Evolutionary conservation across 2,113 vertebrate species (phyloP).

Genomic region (Bos indicus): DNA sequence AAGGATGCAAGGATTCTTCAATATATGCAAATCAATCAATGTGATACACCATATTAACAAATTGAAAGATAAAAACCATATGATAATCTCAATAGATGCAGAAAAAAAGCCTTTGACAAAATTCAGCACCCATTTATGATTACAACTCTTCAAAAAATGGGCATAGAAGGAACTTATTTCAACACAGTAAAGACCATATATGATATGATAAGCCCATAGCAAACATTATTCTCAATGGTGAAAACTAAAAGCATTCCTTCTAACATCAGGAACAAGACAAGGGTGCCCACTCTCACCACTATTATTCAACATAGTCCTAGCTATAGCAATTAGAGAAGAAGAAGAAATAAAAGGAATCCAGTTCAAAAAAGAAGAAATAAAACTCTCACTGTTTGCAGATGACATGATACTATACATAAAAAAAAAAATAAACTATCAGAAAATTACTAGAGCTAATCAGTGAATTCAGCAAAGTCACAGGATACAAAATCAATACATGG

Average conservation of each 20-base stretch:
- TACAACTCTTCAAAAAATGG: background rate
- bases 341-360: background rate
- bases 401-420: background rate
- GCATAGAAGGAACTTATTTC: background rate
- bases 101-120: background rate
- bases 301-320: background rate
- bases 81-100: background rate
- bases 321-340: background rate
- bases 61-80: background rate
- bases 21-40: background rate
- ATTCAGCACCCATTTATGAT: background rate
- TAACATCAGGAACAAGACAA: background rate
- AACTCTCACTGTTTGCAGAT: background rate
- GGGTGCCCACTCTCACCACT: background rate
- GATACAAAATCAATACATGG: background rate
- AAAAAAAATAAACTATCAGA: background rate
- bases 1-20: background rate
- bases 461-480: background rate
- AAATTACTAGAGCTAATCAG: background rate
- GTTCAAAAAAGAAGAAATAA: background rate
- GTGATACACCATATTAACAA: background rate
- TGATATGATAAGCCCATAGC: fast-evolving
- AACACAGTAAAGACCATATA: background rate
- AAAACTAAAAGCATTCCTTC: background rate
- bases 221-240: background rate